Evolutionary conservation across 2,797 vertebrate genomes (phyloP), one percentile per base, ranked within the genome.

Genomic region (Enteromius thamalakanensis): DNA sequence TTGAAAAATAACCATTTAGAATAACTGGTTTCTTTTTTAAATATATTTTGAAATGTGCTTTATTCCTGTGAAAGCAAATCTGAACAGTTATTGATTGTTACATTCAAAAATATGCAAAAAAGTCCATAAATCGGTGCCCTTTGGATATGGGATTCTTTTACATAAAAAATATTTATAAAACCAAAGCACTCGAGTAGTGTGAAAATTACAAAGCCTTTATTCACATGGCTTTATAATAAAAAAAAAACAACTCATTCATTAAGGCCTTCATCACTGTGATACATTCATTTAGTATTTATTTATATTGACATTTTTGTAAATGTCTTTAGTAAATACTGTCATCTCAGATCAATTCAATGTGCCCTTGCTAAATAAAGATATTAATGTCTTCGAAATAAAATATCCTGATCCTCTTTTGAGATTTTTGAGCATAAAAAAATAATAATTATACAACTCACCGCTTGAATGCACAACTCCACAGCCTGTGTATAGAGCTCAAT

Each of bases 401-500:
- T 4, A 5, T 19, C 5, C 21, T 26, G 11, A 29, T 10, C 60
- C 12, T 29, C 14, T 15, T 12, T 62, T 62, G 26, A 29, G 2
- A 29, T 4, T 15, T 67, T 7, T 34, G 29, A 64, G 45, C 10
- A 40, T 2, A 40, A 34, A 34, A 34, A 34, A 34, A 4, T 0
- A 34, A 37, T 37, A 37, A 37, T 40, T 40, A 40, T 40, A 40
- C 7, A 89, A 94, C 94, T 86, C 93, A 99, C 98, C 23, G 98
- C 96, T 92, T 95, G 95, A 81, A 99, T 96, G 93, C 98, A 99
- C 88, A 99, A 95, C 87, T 99, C 98, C 91, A 99, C 97, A 0
- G 97, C 98, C 93, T 99, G 97, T 6, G 96, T 96, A 92, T 99
- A 99, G 67, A 99, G 90, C 82, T 99, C 98, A 58, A 99, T 89